Evolutionary conservation across 2,113 vertebrate genomes (phyloP).

Genomic region (Anhinga rufa): DNA sequence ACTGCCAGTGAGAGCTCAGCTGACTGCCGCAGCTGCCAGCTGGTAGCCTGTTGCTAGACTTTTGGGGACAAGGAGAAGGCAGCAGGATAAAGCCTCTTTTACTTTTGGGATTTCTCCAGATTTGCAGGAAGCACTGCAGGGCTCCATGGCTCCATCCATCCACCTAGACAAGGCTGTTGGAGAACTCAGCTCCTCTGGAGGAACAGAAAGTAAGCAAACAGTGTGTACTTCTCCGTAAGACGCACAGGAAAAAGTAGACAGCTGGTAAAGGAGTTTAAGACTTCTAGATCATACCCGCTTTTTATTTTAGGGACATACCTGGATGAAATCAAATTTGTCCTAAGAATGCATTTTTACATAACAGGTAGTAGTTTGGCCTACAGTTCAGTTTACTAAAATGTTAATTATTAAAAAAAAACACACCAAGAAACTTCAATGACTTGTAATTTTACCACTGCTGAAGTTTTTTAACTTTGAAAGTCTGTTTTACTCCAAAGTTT

Average conservation of each 20-base stretch:
- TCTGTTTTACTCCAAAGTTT: background rate
- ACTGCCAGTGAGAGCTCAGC: conserved; percentile 50
- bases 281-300: background rate
- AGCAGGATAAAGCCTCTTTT: conserved; percentile 30
- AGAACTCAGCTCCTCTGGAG: background rate
- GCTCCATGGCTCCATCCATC: background rate
- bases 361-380: background rate
- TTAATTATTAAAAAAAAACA: background rate
- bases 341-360: background rate
- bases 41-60: conserved; percentile 30
- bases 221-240: background rate
- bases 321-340: background rate
- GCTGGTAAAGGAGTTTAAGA: background rate
- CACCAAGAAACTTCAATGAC: background rate
- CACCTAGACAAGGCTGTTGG: background rate
- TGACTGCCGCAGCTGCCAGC: conserved; percentile 34
- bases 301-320: background rate
- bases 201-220: background rate
- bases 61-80: conserved; percentile 38
- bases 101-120: conserved; percentile 31
- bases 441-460: background rate
- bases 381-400: background rate
- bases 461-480: background rate
- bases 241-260: background rate
- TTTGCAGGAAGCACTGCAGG: background rate